A percentile compares a stretch with the other conserved stretches of the same genome.
Conservation (phyloP, 2,888 invertebrate species). For the Tetranychus truncatus region DNA sequence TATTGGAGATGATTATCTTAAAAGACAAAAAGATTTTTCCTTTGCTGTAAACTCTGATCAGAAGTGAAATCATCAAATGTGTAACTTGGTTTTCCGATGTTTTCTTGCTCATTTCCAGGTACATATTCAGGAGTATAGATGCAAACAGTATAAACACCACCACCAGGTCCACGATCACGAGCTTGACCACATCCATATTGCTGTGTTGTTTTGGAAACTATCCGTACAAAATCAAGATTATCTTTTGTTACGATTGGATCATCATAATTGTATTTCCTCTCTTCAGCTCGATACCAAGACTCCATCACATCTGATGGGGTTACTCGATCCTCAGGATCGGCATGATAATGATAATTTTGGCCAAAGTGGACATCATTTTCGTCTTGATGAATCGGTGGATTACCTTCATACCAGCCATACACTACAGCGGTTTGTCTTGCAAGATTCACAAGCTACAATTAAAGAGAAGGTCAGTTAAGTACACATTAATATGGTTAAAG, state of each 20-base stretch:
- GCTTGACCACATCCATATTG: conserved; percentile 6
- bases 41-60: not conserved
- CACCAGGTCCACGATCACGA: not conserved
- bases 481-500: not conserved
- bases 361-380: not conserved
- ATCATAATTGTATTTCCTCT: conserved; percentile 19
- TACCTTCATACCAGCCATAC: not conserved
- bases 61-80: not conserved
- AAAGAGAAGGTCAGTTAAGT: not conserved
- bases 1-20: not conserved
- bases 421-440: not conserved
- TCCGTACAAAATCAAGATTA: not conserved
- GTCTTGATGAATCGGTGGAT: not conserved
- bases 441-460: not conserved
- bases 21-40: not conserved
- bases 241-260: not conserved
- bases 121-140: not conserved
- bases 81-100: not conserved
- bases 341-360: not conserved
- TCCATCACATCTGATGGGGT: not conserved
- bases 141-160: not conserved
- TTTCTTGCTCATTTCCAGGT: conserved; percentile 2
- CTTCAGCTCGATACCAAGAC: conserved; percentile 29
- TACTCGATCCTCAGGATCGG: not conserved
- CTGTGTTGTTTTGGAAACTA: conserved; percentile 1